These are phyloP conservation scores for Penaeus japonicus DNA, from an alignment of 1,140 invertebrate genomes.

Conservation along the genomic window DNA sequence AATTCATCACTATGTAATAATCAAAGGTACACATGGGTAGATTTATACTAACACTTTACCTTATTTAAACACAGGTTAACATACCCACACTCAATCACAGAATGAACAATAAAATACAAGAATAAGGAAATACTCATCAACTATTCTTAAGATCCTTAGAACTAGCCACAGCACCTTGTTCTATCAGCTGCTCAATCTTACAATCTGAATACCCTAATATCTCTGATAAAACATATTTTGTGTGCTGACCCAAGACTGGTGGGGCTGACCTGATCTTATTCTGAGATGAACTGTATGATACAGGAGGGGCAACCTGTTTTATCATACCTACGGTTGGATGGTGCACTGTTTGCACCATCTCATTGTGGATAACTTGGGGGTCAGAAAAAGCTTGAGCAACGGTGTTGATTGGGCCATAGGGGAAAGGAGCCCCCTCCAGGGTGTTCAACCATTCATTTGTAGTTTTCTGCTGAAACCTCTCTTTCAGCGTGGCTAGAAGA, in stretches of 20 bases:
- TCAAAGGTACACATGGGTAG: no score
- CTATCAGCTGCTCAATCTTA: constrained; percentile 70
- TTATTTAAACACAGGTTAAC: no score
- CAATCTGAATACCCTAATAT: constrained; percentile 75
- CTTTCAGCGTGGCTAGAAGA: constrained; percentile 72
- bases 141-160: not conserved
- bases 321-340: constrained; percentile 77
- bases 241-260: constrained; percentile 88
- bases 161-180: constrained; percentile 68
- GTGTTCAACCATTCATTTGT: constrained; percentile 79
- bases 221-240: constrained; percentile 75
- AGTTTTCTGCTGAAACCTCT: constrained; percentile 73
- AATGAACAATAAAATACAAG: not conserved
- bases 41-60: no score
- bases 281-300: constrained; percentile 77
- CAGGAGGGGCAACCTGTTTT: constrained; percentile 86
- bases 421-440: constrained; percentile 80
- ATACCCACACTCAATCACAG: not conserved
- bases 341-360: constrained; percentile 78
- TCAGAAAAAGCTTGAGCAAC: constrained; percentile 88
- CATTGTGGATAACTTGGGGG: constrained; percentile 79
- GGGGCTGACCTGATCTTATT: constrained; percentile 79
- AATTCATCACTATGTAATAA: no score
- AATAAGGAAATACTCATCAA: not conserved
- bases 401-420: constrained; percentile 89